These are phyloP conservation scores for Acanthopleura granulata DNA, from an alignment of 2,888 invertebrate species.

Conservation along the genomic window DNA sequence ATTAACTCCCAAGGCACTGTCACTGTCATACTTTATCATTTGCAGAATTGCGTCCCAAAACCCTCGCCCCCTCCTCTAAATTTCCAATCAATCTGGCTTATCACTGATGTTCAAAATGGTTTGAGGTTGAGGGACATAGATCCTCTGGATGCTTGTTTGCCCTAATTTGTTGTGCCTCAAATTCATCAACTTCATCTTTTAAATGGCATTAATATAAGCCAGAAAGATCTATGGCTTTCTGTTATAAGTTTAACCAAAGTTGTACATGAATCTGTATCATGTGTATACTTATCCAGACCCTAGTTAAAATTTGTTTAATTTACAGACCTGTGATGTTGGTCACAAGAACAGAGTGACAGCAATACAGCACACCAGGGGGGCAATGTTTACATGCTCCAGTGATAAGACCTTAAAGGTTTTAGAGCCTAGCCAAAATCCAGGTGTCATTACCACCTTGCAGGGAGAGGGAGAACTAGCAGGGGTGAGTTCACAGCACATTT, in stretches of 20 bases:
- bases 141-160: no score
- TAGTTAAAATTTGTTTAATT: background rate
- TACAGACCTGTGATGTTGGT: slow-evolving; percentile 59
- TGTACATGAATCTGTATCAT: no score
- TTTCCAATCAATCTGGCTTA: no score
- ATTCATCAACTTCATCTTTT: no score
- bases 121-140: no score
- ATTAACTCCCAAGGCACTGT: no score
- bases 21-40: no score
- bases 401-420: slow-evolving; percentile 55
- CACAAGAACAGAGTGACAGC: slow-evolving; percentile 58
- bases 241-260: background rate
- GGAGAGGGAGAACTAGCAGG: slow-evolving; percentile 49
- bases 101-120: no score
- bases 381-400: slow-evolving; percentile 60
- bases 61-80: no score
- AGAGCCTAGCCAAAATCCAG: slow-evolving; percentile 56
- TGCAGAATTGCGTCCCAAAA: no score
- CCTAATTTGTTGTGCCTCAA: no score
- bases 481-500: slow-evolving; percentile 38
- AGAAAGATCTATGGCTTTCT: background rate
- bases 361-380: slow-evolving; percentile 55
- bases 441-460: slow-evolving; percentile 46
- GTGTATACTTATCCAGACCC: no score
- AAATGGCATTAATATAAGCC: background rate